Base-by-base conservation (phyloP, 1,140 invertebrate genomes). In the Diachasmimorpha longicaudata region DNA sequence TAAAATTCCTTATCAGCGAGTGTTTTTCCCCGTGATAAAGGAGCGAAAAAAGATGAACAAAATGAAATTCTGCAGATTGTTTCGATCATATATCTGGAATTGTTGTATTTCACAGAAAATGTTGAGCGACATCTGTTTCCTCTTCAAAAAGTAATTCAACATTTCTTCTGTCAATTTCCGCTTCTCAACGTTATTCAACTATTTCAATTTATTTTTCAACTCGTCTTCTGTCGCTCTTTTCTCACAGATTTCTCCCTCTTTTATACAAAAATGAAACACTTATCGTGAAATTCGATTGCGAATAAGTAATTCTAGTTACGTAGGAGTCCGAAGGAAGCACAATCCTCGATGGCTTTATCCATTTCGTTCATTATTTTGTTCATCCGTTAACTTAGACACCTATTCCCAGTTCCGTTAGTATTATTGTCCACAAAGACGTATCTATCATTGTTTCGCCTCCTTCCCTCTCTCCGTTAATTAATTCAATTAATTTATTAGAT, bases 341-440 rank as follows among this genome's bases (percentile, higher is more conserved):
- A 71, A 77, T 71, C 72, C 68, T 70, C 74, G 69, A 68, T 75
- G 72, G 31, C 46, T 39, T 46, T 25, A 39, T 72, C 71, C 25
- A 48, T 68, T 75, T 39, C 63, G 42, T 19, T 52, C 70, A 55
- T 74, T 76, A 63, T 48, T 63, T 71, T 39, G 6, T 21, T 42
- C 39, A 55, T 63, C 13, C 44, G 21, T 36, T 75, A 63, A 37
- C 55, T 73, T 66, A 77, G 23, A 76, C 55, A 67, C 39, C 67
- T 74, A 71, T 74, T 75, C 67, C 74, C 58, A 63, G 48, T 25
- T 73, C 72, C 66, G 42, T 37, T 52, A 36, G 70, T 52, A 77
- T 79, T 79, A 77, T 77, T 79, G 78, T 79, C 78, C 78, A 79
- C 72, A 73, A 77, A 77, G 70, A 77, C 70, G 76, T 44, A 63